Evolutionary conservation across 2,888 invertebrate genomes (phyloP).

Genomic region (Leptarthrus brevirostris): DNA sequence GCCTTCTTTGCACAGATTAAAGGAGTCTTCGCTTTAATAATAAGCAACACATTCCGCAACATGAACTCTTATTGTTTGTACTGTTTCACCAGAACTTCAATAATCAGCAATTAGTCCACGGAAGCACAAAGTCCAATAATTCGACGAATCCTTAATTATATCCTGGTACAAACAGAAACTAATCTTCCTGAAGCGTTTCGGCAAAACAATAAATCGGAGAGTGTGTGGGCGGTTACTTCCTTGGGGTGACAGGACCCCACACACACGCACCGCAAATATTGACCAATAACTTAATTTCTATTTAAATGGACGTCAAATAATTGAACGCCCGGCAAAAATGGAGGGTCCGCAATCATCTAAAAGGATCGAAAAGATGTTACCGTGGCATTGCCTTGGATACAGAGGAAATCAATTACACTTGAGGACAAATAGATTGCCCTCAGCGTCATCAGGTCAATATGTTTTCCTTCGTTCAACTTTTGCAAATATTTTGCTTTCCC

Average conservation of each 20-base stretch:
- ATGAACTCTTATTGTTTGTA: no score
- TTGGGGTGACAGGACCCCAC: not conserved
- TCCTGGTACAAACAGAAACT: conserved; percentile 24
- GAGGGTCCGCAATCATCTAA: conserved; percentile 3
- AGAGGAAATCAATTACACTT: conserved; percentile 45
- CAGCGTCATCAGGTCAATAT: conserved; percentile 33
- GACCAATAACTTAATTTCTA: conserved; percentile 51
- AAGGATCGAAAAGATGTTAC: not conserved
- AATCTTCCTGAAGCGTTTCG: conserved; percentile 30
- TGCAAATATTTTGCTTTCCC: conserved; percentile 8
- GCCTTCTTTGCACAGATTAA: no score
- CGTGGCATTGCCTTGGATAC: conserved; percentile 10
- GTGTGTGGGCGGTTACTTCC: not conserved
- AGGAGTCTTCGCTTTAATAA: no score
- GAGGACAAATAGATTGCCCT: conserved; percentile 39
- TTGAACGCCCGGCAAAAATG: conserved; percentile 9
- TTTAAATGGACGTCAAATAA: conserved; percentile 50
- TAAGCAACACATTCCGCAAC: no score
- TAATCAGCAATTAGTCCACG: not conserved
- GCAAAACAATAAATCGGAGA: conserved; percentile 36
- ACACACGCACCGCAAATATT: conserved; percentile 42
- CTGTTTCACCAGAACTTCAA: no score
- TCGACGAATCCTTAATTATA: conserved; percentile 24
- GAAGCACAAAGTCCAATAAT: conserved; percentile 11
- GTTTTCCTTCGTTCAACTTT: conserved; percentile 8